These are phyloP conservation scores for Gymnosoma rotundatum DNA, from an alignment of 2,888 invertebrate genomes.

Conservation along the genomic window DNA sequence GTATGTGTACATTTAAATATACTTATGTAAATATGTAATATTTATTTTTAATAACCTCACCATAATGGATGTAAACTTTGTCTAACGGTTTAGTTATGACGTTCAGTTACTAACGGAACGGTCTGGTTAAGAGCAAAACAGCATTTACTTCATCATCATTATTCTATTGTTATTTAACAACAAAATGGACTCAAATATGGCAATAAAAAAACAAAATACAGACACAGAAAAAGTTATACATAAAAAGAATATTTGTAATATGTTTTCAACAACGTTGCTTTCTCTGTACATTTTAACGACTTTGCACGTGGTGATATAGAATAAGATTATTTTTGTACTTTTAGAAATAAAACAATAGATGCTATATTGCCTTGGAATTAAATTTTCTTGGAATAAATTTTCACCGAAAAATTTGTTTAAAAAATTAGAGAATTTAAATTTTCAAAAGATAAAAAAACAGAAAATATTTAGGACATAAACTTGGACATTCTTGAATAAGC, in stretches of 20 bases:
- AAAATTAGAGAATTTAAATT: too few species aligned
- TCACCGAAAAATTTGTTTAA: too few species aligned
- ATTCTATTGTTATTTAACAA: slow-evolving; percentile 71
- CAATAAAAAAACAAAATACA: slow-evolving; percentile 36
- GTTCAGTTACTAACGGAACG: slow-evolving; percentile 17
- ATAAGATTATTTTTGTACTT: too few species aligned
- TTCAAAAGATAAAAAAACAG: too few species aligned
- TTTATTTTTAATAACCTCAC: too few species aligned
- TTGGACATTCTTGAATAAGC: too few species aligned
- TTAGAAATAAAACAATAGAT: too few species aligned
- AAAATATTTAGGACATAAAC: too few species aligned
- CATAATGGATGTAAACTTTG: slow-evolving; percentile 46
- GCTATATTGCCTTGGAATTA: too few species aligned
- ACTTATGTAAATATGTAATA: slow-evolving; percentile 10
- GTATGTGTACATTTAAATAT: slow-evolving; percentile 5
- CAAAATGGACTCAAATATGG: slow-evolving; percentile 80
- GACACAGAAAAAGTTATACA: slow-evolving; percentile 7
- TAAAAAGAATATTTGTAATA: slow-evolving; percentile 78
- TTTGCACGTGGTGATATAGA: background rate
- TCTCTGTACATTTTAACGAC: slow-evolving; percentile 30
- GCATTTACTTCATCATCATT: slow-evolving; percentile 70
- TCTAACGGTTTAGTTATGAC: slow-evolving; percentile 41
- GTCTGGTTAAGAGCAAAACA: slow-evolving; percentile 33
- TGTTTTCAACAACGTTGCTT: slow-evolving; percentile 79
- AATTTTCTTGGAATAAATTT: too few species aligned